These are phyloP conservation scores for Cephalopterus ornatus DNA, from an alignment of 2,113 vertebrate species.

Conservation along the genomic window DNA sequence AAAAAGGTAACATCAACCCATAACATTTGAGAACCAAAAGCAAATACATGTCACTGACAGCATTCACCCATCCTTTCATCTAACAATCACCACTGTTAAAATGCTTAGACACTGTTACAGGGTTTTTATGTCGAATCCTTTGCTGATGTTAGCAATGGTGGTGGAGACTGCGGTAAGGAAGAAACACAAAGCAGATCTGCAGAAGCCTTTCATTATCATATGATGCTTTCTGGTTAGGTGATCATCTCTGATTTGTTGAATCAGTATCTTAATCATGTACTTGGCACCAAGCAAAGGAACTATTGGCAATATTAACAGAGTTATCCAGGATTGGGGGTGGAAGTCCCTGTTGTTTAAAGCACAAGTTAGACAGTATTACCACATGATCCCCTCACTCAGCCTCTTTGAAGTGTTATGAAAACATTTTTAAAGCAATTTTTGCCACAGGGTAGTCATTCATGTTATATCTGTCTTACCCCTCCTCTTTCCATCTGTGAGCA, in stretches of 20 bases:
- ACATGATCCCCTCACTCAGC: conserved; percentile 40
- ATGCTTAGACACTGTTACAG: not conserved
- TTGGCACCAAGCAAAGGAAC: conserved; percentile 18
- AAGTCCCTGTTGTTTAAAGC: conserved; percentile 29
- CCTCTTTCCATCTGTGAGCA: conserved; percentile 36
- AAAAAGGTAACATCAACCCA: not conserved
- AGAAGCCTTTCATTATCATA: not conserved
- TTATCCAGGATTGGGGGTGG: not conserved
- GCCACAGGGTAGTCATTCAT: conserved; percentile 47
- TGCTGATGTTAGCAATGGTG: not conserved
- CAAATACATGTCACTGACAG: not conserved
- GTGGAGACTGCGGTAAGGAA: not conserved
- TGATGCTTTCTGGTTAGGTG: conserved; percentile 28
- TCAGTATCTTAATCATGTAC: not conserved
- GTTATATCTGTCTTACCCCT: conserved; percentile 7
- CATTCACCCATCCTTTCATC: not conserved
- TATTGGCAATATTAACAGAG: not conserved
- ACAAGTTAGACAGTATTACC: conserved; percentile 1
- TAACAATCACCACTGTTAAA: not conserved
- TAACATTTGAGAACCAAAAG: not conserved
- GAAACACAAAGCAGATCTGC: not conserved
- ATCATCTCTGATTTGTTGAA: conserved; percentile 35
- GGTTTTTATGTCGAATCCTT: not conserved
- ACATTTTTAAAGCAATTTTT: conserved; percentile 55
- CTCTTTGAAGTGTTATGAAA: conserved; percentile 55